phyloP scores from a whole-genome alignment of 2,113 vertebrate species.

The Hemicordylus capensis region DNA sequence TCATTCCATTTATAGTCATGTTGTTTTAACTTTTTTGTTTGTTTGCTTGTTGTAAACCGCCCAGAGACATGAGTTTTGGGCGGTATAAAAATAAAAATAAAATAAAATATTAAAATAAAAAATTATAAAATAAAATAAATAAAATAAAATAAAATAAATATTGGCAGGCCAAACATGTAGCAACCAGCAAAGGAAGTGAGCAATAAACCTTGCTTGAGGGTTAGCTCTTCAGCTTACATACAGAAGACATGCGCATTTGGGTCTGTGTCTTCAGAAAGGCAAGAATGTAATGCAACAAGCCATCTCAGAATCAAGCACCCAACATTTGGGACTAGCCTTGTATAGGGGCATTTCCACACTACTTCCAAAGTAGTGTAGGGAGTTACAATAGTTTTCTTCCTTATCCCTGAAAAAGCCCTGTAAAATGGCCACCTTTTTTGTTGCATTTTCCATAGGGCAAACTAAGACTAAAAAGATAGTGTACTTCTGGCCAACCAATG shows the following conservation, averaged over 20 bases:
- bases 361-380: background rate
- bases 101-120: too few species aligned
- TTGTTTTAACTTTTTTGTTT: too few species aligned
- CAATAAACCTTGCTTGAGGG: background rate
- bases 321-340: background rate
- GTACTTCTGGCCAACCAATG: background rate
- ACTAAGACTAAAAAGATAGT: background rate
- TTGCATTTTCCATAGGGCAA: background rate
- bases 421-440: background rate
- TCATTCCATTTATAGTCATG: background rate
- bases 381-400: background rate
- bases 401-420: background rate
- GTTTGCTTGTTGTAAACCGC: too few species aligned
- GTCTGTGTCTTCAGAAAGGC: background rate
- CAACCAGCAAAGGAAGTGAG: background rate
- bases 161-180: background rate
- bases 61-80: too few species aligned
- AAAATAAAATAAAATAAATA: too few species aligned
- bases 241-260: background rate
- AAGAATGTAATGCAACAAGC: background rate
- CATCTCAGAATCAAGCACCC: background rate
- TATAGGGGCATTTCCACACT: background rate
- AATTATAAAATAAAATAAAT: too few species aligned
- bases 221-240: background rate
- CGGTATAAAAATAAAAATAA: too few species aligned